These are phyloP conservation scores for Nyctibius bracteatus DNA, from an alignment of 2,113 vertebrate genomes.

Conservation along the genomic window DNA sequence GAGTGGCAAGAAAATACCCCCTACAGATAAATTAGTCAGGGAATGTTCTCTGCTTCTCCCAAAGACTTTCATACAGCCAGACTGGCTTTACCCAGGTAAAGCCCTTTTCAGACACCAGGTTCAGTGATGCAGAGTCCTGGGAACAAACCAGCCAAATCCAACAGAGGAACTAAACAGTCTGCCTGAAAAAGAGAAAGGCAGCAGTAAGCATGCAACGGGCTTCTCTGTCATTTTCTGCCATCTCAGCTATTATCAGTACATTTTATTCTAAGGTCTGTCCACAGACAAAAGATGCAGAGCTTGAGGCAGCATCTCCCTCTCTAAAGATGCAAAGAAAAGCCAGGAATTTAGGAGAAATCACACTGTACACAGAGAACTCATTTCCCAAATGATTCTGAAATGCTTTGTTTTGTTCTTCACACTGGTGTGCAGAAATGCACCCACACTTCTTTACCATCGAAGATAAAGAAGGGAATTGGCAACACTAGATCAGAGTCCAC, in stretches of 20 bases:
- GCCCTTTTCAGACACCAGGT: slow-evolving; percentile 14
- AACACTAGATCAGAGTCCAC: slow-evolving; percentile 13
- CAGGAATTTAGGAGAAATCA: background rate
- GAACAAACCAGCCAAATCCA: slow-evolving; percentile 27
- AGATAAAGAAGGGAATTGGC: background rate
- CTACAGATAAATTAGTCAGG: slow-evolving; percentile 59
- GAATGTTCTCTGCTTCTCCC: slow-evolving; percentile 32
- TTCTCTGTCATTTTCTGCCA: background rate
- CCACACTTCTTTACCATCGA: background rate
- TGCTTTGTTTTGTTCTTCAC: background rate
- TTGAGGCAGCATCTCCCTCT: background rate
- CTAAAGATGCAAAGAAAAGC: background rate
- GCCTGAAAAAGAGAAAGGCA: background rate
- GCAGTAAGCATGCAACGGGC: background rate
- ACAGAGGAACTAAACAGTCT: background rate
- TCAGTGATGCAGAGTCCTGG: slow-evolving; percentile 15
- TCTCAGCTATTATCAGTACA: background rate
- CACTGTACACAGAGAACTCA: background rate
- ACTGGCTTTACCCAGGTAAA: slow-evolving; percentile 44
- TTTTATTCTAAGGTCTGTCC: background rate
- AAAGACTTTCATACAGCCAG: slow-evolving; percentile 9
- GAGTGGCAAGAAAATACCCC: slow-evolving; percentile 60
- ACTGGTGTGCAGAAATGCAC: background rate
- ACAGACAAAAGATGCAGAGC: background rate
- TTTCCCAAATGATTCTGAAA: background rate